Evolutionary conservation across 92 coral and sea anemone genomes (phyloP), one percentile per base, ranked within the genome.

Genomic region (Palythoa grandis): DNA sequence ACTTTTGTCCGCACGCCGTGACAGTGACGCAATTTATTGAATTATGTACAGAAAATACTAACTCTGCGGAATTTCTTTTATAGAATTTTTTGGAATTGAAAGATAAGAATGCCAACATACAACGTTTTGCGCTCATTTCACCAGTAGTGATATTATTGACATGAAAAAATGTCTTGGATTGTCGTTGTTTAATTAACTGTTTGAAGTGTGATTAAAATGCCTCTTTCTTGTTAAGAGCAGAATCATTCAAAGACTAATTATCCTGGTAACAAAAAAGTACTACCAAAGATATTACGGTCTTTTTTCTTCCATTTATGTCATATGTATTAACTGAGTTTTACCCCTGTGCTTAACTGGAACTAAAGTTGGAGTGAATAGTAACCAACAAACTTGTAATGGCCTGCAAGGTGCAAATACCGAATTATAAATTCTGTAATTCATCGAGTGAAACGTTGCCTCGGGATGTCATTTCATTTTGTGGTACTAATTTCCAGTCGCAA

Each of bases 51-150:
- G 82, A 13, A 77, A 52, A 3, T 23, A 63, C 12, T 39, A 29
- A 22, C 85, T 78, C 71, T 47, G 85, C 85, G 70, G 56, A 80
- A 80, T 65, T 80, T 80, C 85, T 63, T 80, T 80, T 80, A 80
- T 80, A 63, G 85, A 80, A 66, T 80, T 80, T 29, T 66, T 39
- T 43, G 47, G 47, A 50, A 63, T 3, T 63, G 40, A 53, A 58
- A 6, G 25, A 19, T 12, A 8, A 5, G 53, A 78, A 60, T 11
- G 29, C 70, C 70, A 60, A 74, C 61, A 25, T 50, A 38, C 52
- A 35, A 78, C 16, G 22, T 78, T 61, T 78, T 16, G 17, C 25
- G 11, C 54, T 25, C 23, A 16, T 35, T 23, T 77, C 14, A 8
- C 15, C 43, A 53, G 25, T 29, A 6, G 17, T 56, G 11, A 1